These are phyloP conservation scores for Toxostoma redivivum DNA, from an alignment of 2,113 vertebrate species.

Conservation along the genomic window DNA sequence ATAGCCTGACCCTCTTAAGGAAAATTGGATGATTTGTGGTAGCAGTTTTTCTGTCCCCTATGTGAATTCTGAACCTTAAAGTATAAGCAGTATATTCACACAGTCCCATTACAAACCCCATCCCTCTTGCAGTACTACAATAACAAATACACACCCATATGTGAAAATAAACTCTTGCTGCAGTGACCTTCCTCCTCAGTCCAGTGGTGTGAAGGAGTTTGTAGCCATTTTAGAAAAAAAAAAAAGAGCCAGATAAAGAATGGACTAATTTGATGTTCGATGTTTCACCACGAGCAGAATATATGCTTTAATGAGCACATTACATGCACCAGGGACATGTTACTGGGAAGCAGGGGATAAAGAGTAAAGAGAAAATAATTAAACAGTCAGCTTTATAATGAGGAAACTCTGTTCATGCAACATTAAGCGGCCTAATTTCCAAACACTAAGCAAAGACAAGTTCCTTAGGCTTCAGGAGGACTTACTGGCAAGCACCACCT, in stretches of 20 bases:
- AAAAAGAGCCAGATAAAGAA: background rate
- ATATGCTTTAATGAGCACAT: slow-evolving; percentile 44
- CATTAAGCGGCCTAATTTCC: slow-evolving; percentile 19
- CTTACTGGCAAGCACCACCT: background rate
- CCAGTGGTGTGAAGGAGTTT: slow-evolving; percentile 28
- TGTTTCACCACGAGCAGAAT: slow-evolving; percentile 33
- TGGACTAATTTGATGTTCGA: background rate
- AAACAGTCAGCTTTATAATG: slow-evolving; percentile 43
- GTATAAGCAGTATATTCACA: background rate
- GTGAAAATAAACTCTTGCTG: background rate
- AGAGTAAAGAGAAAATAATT: slow-evolving; percentile 42
- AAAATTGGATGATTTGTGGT: slow-evolving; percentile 67
- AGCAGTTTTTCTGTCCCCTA: slow-evolving; percentile 28
- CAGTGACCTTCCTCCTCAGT: slow-evolving; percentile 19
- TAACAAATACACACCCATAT: background rate
- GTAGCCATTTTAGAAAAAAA: background rate
- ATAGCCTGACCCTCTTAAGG: slow-evolving; percentile 64
- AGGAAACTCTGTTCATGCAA: slow-evolving; percentile 26
- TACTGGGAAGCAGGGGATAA: background rate
- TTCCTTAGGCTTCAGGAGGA: background rate
- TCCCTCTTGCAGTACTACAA: background rate
- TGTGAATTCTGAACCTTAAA: slow-evolving; percentile 40
- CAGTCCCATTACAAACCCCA: background rate
- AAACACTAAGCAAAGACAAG: background rate
- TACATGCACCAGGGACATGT: slow-evolving; percentile 6